phyloP scores from a whole-genome alignment of 2,888 invertebrate species.

The Cartodere bifasciata region DNA sequence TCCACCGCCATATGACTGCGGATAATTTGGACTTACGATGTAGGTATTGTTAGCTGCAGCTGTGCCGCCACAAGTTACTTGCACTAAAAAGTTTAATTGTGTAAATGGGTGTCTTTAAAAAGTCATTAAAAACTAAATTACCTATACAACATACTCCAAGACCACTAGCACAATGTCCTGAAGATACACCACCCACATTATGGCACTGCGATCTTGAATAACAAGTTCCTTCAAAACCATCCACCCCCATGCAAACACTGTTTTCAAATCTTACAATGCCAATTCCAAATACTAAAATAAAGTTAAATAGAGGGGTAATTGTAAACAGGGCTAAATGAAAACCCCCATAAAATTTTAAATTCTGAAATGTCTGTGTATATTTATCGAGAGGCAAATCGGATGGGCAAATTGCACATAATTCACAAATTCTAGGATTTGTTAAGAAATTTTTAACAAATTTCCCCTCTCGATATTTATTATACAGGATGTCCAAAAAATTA shows the following conservation, averaged over 20 bases:
- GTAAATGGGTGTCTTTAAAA: not conserved
- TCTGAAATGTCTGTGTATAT: no score
- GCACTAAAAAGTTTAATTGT: slow-evolving; percentile 40
- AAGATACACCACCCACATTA: slow-evolving; percentile 55
- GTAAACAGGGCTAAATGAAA: no score
- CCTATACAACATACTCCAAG: slow-evolving; percentile 75
- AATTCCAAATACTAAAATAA: slow-evolving; percentile 20
- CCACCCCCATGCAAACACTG: slow-evolving; percentile 51
- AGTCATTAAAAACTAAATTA: slow-evolving; percentile 35
- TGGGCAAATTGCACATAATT: no score
- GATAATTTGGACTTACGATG: slow-evolving; percentile 66
- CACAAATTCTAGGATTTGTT: no score
- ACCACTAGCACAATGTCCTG: slow-evolving; percentile 58
- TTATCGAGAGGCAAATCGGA: no score
- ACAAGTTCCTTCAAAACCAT: slow-evolving; percentile 60
- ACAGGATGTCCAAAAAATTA: no score
- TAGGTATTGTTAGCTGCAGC: slow-evolving; percentile 63
- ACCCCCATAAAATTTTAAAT: no score
- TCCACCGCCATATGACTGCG: slow-evolving; percentile 53
- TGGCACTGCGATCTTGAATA: slow-evolving; percentile 63
- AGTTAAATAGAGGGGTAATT: no score
- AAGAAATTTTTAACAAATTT: no score
- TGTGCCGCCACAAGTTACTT: slow-evolving; percentile 50
- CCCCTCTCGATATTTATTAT: no score
- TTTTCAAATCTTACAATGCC: slow-evolving; percentile 66